Evolutionary conservation across 2,888 invertebrate genomes (phyloP).

Genomic region (Allacma fusca): DNA sequence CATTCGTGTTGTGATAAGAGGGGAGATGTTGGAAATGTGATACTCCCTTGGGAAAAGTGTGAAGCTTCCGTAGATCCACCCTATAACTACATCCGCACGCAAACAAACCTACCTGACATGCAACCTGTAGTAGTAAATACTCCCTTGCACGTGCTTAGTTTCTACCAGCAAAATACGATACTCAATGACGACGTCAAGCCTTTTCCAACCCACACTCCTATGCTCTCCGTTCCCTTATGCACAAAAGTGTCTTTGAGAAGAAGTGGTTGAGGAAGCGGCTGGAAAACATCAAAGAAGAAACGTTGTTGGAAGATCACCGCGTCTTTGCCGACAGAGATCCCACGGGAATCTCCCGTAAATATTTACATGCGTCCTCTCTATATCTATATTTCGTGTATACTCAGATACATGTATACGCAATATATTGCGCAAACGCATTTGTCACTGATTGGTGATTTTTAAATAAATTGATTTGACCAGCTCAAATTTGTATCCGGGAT

Average conservation of each 20-base stretch:
- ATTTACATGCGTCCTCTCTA: conserved; percentile 34
- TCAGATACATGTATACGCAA: not conserved
- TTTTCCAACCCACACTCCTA: too few species aligned
- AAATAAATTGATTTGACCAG: too few species aligned
- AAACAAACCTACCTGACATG: not conserved
- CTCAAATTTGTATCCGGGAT: too few species aligned
- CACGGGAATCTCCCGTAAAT: conserved; percentile 42
- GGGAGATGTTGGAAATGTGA: conserved; percentile 34
- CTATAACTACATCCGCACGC: not conserved
- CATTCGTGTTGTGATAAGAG: conserved; percentile 35
- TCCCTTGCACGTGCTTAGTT: not conserved
- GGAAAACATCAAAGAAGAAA: conserved; percentile 40
- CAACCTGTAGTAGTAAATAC: conserved; percentile 19
- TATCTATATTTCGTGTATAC: conserved; percentile 2
- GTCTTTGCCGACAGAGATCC: conserved; percentile 37
- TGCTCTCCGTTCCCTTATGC: too few species aligned
- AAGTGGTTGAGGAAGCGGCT: conserved; percentile 18
- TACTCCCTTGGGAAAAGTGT: conserved; percentile 36
- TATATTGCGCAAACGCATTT: not conserved
- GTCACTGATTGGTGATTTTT: too few species aligned
- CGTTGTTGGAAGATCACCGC: conserved; percentile 27
- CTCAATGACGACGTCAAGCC: too few species aligned
- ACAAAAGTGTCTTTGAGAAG: too few species aligned
- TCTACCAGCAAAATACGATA: not conserved
- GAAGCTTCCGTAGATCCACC: conserved; percentile 24